Evolutionary conservation across 2,797 vertebrate species (phyloP).

Genomic region (Lutra lutra): DNA sequence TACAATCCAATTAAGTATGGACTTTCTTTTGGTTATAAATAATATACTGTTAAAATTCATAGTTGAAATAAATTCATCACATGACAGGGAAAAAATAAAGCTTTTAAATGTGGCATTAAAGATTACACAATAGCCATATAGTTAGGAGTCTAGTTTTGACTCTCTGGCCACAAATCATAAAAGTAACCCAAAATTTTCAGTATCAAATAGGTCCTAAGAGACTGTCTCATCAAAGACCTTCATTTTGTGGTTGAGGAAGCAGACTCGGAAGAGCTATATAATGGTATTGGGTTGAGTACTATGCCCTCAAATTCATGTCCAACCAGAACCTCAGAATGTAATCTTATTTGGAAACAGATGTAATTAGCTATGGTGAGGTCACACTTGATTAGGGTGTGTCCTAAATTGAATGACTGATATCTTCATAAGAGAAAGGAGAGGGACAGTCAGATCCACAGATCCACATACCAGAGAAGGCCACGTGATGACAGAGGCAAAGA

Average conservation of each 20-base stretch:
- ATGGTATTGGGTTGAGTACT: neutral
- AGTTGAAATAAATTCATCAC: neutral
- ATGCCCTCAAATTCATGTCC: neutral
- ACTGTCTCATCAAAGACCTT: neutral
- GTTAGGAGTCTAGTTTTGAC: neutral
- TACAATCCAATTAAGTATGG: neutral
- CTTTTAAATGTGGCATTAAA: constrained; percentile 7
- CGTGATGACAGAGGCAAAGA: neutral
- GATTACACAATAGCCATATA: neutral
- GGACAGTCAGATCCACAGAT: neutral
- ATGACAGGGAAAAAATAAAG: constrained; percentile 23
- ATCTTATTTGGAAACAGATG: neutral
- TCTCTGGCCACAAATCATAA: neutral
- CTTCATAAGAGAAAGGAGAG: neutral
- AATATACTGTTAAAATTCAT: constrained; percentile 22
- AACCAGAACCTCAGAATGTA: neutral
- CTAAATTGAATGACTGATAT: neutral
- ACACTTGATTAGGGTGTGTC: neutral
- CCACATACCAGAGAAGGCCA: neutral
- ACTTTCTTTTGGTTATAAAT: neutral
- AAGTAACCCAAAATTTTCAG: neutral
- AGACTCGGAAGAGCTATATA: neutral
- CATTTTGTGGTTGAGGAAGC: neutral
- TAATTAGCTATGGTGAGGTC: neutral
- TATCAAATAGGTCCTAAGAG: neutral